phyloP scores from a whole-genome alignment of 1,140 invertebrate species.

The Bombus terrestris region DNA sequence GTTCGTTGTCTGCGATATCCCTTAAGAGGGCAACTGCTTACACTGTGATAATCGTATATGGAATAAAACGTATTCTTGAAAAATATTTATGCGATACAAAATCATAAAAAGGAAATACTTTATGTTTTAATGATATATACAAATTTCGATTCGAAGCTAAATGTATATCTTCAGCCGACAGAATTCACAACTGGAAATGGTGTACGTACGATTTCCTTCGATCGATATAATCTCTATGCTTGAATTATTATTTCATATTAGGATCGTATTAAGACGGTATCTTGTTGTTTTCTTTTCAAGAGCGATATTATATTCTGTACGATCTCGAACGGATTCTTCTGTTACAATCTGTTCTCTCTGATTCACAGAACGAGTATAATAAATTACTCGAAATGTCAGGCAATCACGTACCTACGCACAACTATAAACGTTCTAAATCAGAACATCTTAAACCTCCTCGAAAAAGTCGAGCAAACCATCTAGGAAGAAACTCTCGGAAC shows the following conservation, averaged over 20 bases:
- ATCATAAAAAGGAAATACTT: neutral
- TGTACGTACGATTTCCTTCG: neutral
- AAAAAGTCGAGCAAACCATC: neutral
- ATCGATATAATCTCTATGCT: neutral
- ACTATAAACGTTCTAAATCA: neutral
- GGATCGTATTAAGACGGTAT: neutral
- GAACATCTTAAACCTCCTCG: neutral
- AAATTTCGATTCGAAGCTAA: neutral
- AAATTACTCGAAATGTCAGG: neutral
- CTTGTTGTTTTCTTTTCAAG: neutral
- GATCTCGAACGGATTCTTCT: neutral
- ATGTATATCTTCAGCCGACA: too few relatives aligned
- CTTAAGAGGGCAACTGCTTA: neutral
- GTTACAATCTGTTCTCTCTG: neutral
- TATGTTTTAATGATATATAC: neutral
- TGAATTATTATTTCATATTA: neutral
- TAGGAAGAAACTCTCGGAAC: neutral
- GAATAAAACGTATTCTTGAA: neutral
- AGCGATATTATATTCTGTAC: neutral
- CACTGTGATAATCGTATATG: neutral
- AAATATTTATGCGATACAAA: neutral
- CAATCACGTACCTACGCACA: neutral
- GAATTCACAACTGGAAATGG: too few relatives aligned
- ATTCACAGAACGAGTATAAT: neutral
- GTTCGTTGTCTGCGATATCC: slow-evolving; percentile 12